Evolutionary conservation across 2,797 vertebrate genomes (phyloP).

Genomic region (Buphagus erythrorhynchus): DNA sequence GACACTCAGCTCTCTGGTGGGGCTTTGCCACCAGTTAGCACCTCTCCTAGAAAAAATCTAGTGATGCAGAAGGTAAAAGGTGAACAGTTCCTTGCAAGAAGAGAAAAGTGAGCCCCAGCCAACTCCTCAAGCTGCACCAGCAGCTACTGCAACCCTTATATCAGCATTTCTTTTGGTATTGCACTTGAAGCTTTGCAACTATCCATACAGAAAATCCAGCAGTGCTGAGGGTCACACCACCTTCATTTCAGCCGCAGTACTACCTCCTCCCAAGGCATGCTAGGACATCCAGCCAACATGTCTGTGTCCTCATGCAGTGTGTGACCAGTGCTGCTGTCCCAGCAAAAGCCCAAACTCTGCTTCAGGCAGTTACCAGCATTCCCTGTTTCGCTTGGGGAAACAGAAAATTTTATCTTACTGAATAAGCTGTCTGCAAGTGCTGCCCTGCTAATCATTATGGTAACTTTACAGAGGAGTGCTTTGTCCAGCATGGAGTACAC

Average conservation of each 20-base stretch:
- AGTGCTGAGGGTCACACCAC: not conserved
- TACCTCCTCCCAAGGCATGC: not conserved
- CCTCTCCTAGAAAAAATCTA: not conserved
- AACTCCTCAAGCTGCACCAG: not conserved
- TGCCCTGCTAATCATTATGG: not conserved
- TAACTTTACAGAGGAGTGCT: not conserved
- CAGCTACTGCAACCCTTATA: not conserved
- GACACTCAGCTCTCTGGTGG: fast-evolving
- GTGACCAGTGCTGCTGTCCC: not conserved
- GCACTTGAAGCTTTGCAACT: not conserved
- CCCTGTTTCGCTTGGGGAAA: not conserved
- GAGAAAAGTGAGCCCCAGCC: not conserved
- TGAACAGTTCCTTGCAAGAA: not conserved
- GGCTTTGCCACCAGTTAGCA: not conserved
- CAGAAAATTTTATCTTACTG: not conserved
- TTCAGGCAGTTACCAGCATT: not conserved
- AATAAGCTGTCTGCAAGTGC: not conserved
- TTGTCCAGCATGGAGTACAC: not conserved
- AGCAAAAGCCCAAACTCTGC: not conserved
- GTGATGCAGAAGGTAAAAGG: not conserved
- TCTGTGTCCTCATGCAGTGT: not conserved
- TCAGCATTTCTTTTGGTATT: not conserved
- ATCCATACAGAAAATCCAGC: not conserved
- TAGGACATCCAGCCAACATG: not conserved
- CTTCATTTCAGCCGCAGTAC: not conserved